Evolutionary conservation across 1,140 invertebrate species (phyloP), one percentile per base, ranked within the genome.

Genomic region (Drosophila equinoxialis): DNA sequence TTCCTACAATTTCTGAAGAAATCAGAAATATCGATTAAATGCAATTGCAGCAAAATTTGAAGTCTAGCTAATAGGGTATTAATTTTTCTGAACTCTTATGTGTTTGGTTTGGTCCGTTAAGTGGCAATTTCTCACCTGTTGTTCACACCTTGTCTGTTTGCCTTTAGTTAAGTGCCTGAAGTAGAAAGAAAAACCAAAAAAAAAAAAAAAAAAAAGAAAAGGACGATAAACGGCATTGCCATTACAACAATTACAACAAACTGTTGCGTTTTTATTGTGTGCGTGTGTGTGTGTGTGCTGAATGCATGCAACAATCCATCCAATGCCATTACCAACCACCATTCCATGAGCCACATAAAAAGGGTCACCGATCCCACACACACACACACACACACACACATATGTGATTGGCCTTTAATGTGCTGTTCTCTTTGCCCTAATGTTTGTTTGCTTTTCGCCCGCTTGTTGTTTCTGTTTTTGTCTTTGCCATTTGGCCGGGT

Each of bases 391-490:
- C 11, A 76, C 37, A 39, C 23, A 57, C 61, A 76, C 37, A 39
- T 51, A 60, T 75, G 74, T 75, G 72, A 76, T 75, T 76, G 65
- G 54, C 65, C 71, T 85, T 85, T 81, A 82, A 81, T 86, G 74
- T 70, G 71, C 14, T 68, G 57, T 75, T 75, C 65, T 74, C 74
- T 68, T 85, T 68, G 37, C 65, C 68, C 78, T 82, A 86, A 86
- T 85, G 82, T 85, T 85, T 85, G 86, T 85, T 85, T 85, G 82
- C 75, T 74, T 78, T 84, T 77, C 37, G 57, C 11, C 20, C 35
- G 58, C 30, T 13, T 33, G 39, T 55, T 58, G 42, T 61, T 20
- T 11, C 20, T 10, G 35, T n/a, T 37, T n/a, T 33, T 14, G 13
- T 33, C 26, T 23, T 35, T 6, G 1, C 65, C 57, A 35, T n/a